Evolutionary conservation across 23 tunicate species (phyloP).

Genomic region (Pegea sp.): DNA sequence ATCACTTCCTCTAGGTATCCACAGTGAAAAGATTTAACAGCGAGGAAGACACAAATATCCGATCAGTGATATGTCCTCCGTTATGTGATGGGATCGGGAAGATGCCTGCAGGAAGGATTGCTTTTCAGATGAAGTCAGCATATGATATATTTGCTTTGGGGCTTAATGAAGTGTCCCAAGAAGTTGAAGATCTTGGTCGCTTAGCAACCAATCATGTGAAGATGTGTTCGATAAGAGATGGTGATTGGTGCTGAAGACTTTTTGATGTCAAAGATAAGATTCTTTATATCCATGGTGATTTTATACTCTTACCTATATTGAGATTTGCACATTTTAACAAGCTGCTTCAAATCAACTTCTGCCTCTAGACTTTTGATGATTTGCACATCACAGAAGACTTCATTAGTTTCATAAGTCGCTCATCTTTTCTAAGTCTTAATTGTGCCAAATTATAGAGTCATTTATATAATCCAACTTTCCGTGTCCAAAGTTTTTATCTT

Average conservation of each 20-base stretch:
- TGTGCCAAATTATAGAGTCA: too few species aligned
- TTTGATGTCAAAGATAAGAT: too few species aligned
- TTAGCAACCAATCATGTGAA: conserved; percentile 35
- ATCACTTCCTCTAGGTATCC: background rate
- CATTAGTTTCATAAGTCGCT: too few species aligned
- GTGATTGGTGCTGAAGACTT: conserved; percentile 41
- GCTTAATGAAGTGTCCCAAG: background rate
- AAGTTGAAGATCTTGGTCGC: conserved; percentile 12
- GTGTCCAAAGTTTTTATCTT: too few species aligned
- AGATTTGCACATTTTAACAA: too few species aligned
- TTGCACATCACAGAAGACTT: too few species aligned
- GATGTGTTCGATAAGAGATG: conserved; percentile 16
- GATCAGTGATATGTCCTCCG: conserved; percentile 16
- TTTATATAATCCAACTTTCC: too few species aligned
- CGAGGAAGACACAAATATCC: conserved; percentile 6
- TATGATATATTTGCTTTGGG: background rate
- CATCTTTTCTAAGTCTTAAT: too few species aligned
- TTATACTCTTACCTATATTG: too few species aligned
- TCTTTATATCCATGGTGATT: too few species aligned
- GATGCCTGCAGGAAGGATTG: conserved; percentile 41
- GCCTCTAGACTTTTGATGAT: too few species aligned
- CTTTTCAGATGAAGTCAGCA: conserved; percentile 12
- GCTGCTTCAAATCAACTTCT: too few species aligned
- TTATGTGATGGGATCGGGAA: conserved; percentile 23
- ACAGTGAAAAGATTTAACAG: conserved; percentile 27